These are phyloP conservation scores for Drosophila auraria DNA, from an alignment of 1,140 invertebrate species.

Conservation along the genomic window DNA sequence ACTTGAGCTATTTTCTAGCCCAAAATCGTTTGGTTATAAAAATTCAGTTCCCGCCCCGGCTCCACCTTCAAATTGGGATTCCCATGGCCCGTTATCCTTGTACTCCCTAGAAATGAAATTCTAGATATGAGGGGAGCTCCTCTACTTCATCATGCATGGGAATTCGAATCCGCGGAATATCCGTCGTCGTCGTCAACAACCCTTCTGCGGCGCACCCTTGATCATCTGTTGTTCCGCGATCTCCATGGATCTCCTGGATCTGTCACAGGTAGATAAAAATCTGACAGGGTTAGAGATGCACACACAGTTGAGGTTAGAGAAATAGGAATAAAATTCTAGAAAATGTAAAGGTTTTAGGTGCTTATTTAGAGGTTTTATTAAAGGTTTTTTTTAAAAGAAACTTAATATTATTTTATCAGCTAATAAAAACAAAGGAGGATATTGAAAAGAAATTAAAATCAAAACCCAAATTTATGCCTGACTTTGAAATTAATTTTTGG, in stretches of 20 bases:
- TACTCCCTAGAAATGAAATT: slow-evolving; percentile 1
- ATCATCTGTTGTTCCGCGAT: slow-evolving; percentile 21
- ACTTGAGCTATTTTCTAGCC: slow-evolving; percentile 37
- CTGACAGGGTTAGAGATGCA: slow-evolving; percentile 4
- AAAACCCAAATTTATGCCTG: background rate
- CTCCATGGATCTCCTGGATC: background rate
- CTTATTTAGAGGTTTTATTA: too few species aligned
- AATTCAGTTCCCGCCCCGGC: slow-evolving; percentile 9
- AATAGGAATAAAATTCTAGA: too few species aligned
- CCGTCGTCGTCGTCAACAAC: slow-evolving; percentile 16
- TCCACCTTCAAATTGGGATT: slow-evolving; percentile 17
- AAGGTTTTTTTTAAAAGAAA: too few species aligned
- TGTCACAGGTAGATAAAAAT: slow-evolving; percentile 36
- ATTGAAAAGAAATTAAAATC: background rate
- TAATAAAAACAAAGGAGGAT: background rate
- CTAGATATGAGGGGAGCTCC: background rate
- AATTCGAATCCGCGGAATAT: slow-evolving; percentile 7
- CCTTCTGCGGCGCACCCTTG: slow-evolving; percentile 43
- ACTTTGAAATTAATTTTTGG: background rate
- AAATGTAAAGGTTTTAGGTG: too few species aligned
- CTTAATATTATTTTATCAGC: too few species aligned
- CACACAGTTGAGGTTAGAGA: background rate
- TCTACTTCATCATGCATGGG: slow-evolving; percentile 1
- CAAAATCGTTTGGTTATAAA: slow-evolving; percentile 6
- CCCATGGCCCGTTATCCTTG: slow-evolving; percentile 21